Base-by-base conservation (phyloP, 1,140 invertebrate species). In the Trichomalopsis sarcophagae region DNA sequence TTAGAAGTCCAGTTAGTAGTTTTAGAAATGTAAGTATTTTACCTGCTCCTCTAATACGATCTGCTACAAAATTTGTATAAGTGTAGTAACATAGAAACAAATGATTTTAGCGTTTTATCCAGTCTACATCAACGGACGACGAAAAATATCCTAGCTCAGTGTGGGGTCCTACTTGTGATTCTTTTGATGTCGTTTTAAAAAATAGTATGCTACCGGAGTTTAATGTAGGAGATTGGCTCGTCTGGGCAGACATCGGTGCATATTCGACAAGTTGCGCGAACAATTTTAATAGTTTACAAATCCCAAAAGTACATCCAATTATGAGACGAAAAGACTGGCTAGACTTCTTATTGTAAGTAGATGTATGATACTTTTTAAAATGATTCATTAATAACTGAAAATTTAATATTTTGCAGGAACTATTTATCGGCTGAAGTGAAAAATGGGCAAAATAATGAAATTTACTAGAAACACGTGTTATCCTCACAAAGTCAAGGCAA, bases 121-220 rank as follows among this genome's bases (percentile, higher is more conserved):
- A 62, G 55, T n/a, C 55, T n/a, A n/a, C 17, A 21, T 62, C 55
- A 21, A 44, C 50, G 55, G 62, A 30, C 13, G 5, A 82, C 9
- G 80, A 89, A 36, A 89, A 89, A 78, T 87, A 84, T 73, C 5
- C 50, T 14, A 90, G 88, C 82, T 91, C 90, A 76, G 90, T 96
- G 66, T 96, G 95, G 95, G 95, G 95, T 47, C 95, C 95, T 76
- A 96, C 95, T 13, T 95, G 95, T 88, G 95, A 95, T 88, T 92
- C 94, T 30, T 87, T 94, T 30, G 95, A 96, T 88, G 92, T 93
- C 76, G 92, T 96, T 68, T 87, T 92, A 30, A 90, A 94, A 88
- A 88, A 93, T 10, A 87, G 87, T 23, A 86, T 87, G 30, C 89
- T 95, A 76, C 94, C 94, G 6, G 90, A 92, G 85, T 89, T 94